phyloP scores from a whole-genome alignment of 2,888 invertebrate genomes.

The Dynastes maya region DNA sequence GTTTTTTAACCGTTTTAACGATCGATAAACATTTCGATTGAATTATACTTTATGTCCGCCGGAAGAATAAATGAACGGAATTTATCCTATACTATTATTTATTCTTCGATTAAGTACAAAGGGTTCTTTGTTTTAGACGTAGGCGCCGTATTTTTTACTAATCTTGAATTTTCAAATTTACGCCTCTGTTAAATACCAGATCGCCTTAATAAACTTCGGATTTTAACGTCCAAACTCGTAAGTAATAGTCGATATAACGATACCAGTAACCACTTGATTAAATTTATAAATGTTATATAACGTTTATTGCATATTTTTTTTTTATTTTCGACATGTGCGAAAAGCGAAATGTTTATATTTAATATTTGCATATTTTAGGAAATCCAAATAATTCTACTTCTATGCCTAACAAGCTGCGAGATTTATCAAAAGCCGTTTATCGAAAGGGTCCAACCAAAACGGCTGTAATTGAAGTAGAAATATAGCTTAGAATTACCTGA shows the following conservation, averaged over 20 bases:
- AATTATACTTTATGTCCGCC: slow-evolving; percentile 20
- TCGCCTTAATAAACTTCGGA: not conserved
- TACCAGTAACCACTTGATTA: not conserved
- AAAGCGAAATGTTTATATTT: no score
- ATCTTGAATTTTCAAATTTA: not conserved
- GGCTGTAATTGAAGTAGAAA: no score
- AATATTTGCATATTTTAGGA: no score
- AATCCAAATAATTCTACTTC: no score
- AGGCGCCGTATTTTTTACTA: not conserved
- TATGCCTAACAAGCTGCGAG: no score
- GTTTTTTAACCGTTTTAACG: slow-evolving; percentile 15
- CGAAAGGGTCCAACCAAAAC: no score
- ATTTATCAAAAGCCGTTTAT: no score
- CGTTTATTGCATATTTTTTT: no score
- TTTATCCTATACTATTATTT: slow-evolving; percentile 18
- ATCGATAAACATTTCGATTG: slow-evolving; percentile 24
- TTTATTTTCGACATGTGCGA: no score
- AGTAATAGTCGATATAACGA: not conserved
- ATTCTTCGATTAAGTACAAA: slow-evolving; percentile 7
- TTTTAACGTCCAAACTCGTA: not conserved
- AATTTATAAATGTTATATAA: not conserved
- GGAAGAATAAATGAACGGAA: slow-evolving; percentile 29
- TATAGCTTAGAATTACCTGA: no score
- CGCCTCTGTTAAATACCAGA: not conserved
- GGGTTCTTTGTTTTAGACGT: not conserved